phyloP scores from a whole-genome alignment of 2,113 vertebrate genomes.

The Nannobrachium achirus region DNA sequence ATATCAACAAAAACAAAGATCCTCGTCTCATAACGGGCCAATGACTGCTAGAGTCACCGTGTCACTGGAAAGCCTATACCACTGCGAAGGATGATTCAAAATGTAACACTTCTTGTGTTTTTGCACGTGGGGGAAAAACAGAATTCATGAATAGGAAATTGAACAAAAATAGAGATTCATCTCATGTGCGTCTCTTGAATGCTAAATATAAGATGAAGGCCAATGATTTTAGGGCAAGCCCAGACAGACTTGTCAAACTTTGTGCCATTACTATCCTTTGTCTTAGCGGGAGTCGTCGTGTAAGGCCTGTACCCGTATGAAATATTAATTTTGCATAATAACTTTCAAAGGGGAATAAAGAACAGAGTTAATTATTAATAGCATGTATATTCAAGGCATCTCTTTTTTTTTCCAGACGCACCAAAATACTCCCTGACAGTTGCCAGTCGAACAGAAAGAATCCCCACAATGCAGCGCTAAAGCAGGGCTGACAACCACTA shows the following conservation, averaged over 20 bases:
- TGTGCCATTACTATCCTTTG: constrained; percentile 79
- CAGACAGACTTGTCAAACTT: constrained; percentile 80
- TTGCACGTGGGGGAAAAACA: constrained; percentile 58
- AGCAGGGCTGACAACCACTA: constrained; percentile 46
- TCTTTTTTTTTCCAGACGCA: constrained; percentile 68
- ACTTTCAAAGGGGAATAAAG: constrained; percentile 83
- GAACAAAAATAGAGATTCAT: constrained; percentile 72
- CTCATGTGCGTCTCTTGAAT: constrained; percentile 68
- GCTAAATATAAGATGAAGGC: constrained; percentile 75
- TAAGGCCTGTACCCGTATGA: constrained; percentile 79
- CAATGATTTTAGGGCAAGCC: constrained; percentile 72
- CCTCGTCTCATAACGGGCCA: constrained; percentile 29
- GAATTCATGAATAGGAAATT: constrained; percentile 68
- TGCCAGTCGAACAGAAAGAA: constrained; percentile 68
- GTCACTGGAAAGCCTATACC: constrained; percentile 36
- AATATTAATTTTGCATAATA: constrained; percentile 85
- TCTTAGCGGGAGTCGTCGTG: constrained; percentile 80
- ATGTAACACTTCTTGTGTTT: constrained; percentile 47
- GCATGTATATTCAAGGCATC: constrained; percentile 82
- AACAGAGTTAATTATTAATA: constrained; percentile 82
- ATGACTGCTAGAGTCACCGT: constrained; percentile 32
- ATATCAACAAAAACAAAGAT: constrained; percentile 27
- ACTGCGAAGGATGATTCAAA: constrained; percentile 44
- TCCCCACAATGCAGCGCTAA: constrained; percentile 55
- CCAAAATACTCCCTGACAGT: constrained; percentile 79